Percentiles rank a stretch among this genome's conserved stretches.
Conservation (phyloP, 2,113 vertebrate genomes). For the Antennarius striatus region DNA sequence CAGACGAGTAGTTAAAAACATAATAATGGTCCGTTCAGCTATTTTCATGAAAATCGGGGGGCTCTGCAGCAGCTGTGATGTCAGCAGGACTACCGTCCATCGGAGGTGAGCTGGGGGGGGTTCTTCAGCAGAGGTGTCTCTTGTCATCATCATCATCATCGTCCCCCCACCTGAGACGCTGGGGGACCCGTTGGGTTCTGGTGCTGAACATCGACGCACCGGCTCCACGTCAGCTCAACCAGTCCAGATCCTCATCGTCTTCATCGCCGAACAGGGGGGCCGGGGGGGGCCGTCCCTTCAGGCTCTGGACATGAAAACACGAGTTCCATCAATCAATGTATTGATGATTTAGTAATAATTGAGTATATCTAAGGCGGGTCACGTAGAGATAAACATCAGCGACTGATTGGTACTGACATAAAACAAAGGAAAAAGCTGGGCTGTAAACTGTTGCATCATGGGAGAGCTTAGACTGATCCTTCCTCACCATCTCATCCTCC, state of each 20-base stretch:
- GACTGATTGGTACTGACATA: not conserved
- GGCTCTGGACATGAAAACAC: conserved; percentile 80
- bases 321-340: not conserved
- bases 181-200: not conserved
- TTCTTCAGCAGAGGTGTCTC: conserved; percentile 3
- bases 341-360: not conserved
- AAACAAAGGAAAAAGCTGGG: conserved; percentile 1
- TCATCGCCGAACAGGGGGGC: conserved; percentile 89
- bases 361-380: no score
- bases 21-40: not conserved
- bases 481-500: conserved; percentile 93
- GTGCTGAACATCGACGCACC: not conserved
- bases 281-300: conserved; percentile 92
- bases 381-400: not conserved
- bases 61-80: conserved; percentile 7
- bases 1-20: conserved; percentile 48
- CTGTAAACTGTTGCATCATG: not conserved
- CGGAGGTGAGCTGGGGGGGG: not conserved
- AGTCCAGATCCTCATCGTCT: conserved; percentile 87
- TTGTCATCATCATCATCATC: not conserved
- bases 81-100: not conserved
- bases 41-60: not conserved
- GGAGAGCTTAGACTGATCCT: conserved; percentile 18
- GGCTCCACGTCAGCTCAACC: conserved; percentile 83
- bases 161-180: not conserved